These are phyloP conservation scores for Hypocryptadius cinnamomeus DNA, from an alignment of 2,113 vertebrate genomes.

Conservation along the genomic window DNA sequence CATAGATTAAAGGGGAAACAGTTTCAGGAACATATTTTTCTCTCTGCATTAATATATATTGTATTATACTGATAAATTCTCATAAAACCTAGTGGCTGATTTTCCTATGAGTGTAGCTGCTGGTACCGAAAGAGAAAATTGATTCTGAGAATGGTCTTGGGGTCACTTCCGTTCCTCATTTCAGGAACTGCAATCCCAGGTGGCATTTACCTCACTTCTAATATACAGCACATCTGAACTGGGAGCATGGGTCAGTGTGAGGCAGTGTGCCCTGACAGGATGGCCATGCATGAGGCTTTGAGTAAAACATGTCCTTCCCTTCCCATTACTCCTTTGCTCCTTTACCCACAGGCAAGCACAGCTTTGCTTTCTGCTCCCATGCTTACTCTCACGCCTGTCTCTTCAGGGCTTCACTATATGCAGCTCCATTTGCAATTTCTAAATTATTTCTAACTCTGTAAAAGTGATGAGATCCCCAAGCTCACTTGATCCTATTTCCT, in stretches of 20 bases:
- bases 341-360: neutral
- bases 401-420: neutral
- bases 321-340: neutral
- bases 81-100: neutral
- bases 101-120: neutral
- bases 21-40: neutral
- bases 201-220: neutral
- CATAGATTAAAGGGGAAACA: neutral
- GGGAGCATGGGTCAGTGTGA: accelerated
- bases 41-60: neutral
- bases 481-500: neutral
- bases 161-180: neutral
- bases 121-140: neutral
- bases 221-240: neutral
- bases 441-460: neutral
- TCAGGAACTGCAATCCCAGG: neutral
- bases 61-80: neutral
- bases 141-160: neutral
- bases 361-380: neutral
- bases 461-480: neutral
- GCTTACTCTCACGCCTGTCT: neutral
- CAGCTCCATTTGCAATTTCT: neutral
- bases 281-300: neutral
- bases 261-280: neutral
- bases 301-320: neutral